phyloP scores from a whole-genome alignment of 2,888 invertebrate species.

The Melieria picta region DNA sequence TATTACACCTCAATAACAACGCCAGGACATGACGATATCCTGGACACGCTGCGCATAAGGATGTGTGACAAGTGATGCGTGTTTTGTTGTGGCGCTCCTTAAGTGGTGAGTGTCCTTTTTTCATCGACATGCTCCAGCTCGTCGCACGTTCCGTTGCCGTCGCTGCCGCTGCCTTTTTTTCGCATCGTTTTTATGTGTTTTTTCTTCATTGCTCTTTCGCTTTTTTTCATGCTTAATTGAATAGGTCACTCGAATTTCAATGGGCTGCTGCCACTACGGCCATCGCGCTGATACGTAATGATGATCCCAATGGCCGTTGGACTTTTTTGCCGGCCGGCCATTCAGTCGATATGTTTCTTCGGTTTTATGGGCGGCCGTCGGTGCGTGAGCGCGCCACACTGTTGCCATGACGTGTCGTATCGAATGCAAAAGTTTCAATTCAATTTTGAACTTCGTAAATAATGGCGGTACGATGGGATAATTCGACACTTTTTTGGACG shows the following conservation, averaged over 20 bases:
- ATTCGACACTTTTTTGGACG: too few species aligned
- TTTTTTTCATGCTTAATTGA: slow-evolving; percentile 65
- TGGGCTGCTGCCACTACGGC: slow-evolving; percentile 41
- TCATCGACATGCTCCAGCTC: too few species aligned
- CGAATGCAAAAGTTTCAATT: slow-evolving; percentile 36
- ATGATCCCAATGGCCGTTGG: slow-evolving; percentile 16
- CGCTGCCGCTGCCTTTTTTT: slow-evolving; percentile 30
- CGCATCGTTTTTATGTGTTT: slow-evolving; percentile 21
- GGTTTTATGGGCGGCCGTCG: slow-evolving; percentile 12
- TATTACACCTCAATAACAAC: slow-evolving; percentile 65
- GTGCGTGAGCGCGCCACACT: slow-evolving; percentile 31
- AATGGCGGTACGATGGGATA: slow-evolving; percentile 33
- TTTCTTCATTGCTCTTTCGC: slow-evolving; percentile 28
- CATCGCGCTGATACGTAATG: slow-evolving; percentile 25
- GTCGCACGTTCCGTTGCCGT: not conserved
- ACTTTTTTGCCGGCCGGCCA: slow-evolving; percentile 25
- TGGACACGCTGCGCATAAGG: slow-evolving; percentile 38
- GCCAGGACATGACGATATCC: slow-evolving; percentile 60
- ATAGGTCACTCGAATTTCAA: slow-evolving; percentile 63
- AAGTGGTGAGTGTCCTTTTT: slow-evolving; percentile 57
- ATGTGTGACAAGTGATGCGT: slow-evolving; percentile 64
- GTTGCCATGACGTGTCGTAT: slow-evolving; percentile 27
- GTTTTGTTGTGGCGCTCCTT: slow-evolving; percentile 64
- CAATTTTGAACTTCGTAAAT: slow-evolving; percentile 38
- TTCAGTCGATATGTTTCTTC: not conserved